Percentiles rank a stretch among this genome's conserved stretches.
Conservation (phyloP, 1,140 invertebrate genomes). For the Amyelois transitella region DNA sequence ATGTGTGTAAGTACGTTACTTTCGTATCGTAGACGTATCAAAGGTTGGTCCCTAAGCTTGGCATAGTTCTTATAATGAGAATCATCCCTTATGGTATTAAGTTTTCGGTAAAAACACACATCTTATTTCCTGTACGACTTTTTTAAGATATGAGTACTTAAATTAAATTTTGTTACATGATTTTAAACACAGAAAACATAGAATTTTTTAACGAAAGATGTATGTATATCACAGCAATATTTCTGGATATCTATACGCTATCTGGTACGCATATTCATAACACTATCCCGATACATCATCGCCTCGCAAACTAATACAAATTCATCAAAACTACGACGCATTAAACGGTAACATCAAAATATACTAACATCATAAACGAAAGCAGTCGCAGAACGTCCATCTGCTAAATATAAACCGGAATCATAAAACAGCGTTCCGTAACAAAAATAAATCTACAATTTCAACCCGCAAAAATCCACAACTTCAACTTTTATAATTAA, state of each 20-base stretch:
- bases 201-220: too few relatives aligned
- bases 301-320: background rate
- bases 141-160: too few relatives aligned
- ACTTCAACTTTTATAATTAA: slow-evolving; percentile 68
- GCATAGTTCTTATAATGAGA: too few relatives aligned
- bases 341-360: slow-evolving; percentile 8
- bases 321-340: background rate
- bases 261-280: background rate
- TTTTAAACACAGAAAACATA: too few relatives aligned
- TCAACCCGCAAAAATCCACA: slow-evolving; percentile 2
- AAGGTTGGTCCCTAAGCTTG: too few relatives aligned
- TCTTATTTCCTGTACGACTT: too few relatives aligned
- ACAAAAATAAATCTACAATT: slow-evolving; percentile 10
- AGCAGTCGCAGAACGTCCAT: background rate
- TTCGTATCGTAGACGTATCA: too few relatives aligned
- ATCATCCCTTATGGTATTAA: too few relatives aligned
- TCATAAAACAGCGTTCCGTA: slow-evolving; percentile 45
- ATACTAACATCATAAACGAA: slow-evolving; percentile 6
- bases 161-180: too few relatives aligned
- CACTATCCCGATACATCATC: background rate
- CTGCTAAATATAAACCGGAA: slow-evolving; percentile 47
- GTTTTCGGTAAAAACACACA: too few relatives aligned
- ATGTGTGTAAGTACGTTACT: too few relatives aligned
- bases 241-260: background rate
- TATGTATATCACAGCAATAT: background rate